Evolutionary conservation across 2,797 vertebrate species (phyloP).

Genomic region (Onychomys leucogaster): DNA sequence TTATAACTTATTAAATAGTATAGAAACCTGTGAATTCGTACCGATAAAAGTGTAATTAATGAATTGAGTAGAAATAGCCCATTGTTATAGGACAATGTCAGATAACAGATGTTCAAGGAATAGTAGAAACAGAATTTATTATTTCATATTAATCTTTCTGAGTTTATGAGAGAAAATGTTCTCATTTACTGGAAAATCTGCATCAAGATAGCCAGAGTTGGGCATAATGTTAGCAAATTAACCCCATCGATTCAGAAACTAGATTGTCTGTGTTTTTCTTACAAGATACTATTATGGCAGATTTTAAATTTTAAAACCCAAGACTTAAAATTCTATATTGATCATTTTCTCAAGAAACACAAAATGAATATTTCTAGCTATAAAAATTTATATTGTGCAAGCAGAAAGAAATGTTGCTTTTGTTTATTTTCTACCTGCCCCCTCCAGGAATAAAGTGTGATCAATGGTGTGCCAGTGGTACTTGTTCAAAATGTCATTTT

Average conservation of each 20-base stretch:
- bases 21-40: neutral
- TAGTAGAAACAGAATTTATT: neutral
- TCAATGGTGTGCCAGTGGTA: accelerated
- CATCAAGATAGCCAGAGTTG: neutral
- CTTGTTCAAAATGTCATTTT: neutral
- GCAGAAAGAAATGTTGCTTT: neutral
- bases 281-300: neutral
- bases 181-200: neutral
- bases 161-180: neutral
- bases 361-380: neutral
- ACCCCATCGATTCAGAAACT: neutral
- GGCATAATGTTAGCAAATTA: neutral
- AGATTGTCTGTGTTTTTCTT: neutral
- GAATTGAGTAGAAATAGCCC: neutral
- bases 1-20: neutral
- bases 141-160: neutral
- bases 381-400: neutral
- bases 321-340: neutral
- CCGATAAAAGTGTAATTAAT: neutral
- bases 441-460: neutral
- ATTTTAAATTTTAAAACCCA: constrained; percentile 37
- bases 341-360: neutral
- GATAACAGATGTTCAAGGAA: neutral
- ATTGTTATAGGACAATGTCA: neutral
- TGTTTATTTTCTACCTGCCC: neutral